phyloP scores from a whole-genome alignment of 1,140 invertebrate genomes.

The Drosophila ercepeae region DNA sequence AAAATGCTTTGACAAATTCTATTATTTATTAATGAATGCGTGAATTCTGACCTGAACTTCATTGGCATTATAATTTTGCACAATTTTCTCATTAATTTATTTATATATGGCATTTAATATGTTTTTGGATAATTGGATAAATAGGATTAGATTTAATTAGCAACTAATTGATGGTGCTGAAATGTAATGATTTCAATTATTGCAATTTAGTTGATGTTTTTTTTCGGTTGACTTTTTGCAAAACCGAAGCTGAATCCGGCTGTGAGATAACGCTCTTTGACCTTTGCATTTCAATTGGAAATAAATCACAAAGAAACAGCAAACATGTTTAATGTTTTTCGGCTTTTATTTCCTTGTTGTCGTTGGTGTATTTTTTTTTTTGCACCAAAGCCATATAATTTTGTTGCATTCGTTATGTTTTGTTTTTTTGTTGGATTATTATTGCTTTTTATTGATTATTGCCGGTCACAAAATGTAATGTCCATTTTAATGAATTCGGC shows the following conservation, averaged over 20 bases:
- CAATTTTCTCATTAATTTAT: not conserved
- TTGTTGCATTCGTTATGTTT: conserved; percentile 11
- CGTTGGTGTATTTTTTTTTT: conserved; percentile 33
- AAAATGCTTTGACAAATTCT: not conserved
- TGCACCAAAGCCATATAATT: conserved; percentile 28
- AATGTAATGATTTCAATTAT: not conserved
- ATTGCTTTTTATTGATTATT: conserved; percentile 33
- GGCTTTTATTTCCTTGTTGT: conserved; percentile 23
- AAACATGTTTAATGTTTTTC: conserved; percentile 26
- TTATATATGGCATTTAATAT: not conserved
- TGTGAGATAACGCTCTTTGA: conserved; percentile 23
- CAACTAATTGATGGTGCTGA: not conserved
- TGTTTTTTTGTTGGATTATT: conserved; percentile 13
- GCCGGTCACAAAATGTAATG: conserved; percentile 18
- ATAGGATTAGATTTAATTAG: conserved; percentile 2
- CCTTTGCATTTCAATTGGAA: conserved; percentile 47
- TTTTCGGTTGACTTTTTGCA: not conserved
- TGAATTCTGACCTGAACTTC: not conserved
- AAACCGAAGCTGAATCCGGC: not conserved
- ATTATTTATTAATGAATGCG: not conserved
- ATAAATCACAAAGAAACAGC: conserved; percentile 35
- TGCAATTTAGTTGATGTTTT: not conserved
- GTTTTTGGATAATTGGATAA: not conserved
- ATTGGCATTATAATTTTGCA: not conserved
- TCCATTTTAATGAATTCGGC: conserved; percentile 18